phyloP scores from a whole-genome alignment of 2,113 vertebrate species.

The Oncorhynchus clarkii region DNA sequence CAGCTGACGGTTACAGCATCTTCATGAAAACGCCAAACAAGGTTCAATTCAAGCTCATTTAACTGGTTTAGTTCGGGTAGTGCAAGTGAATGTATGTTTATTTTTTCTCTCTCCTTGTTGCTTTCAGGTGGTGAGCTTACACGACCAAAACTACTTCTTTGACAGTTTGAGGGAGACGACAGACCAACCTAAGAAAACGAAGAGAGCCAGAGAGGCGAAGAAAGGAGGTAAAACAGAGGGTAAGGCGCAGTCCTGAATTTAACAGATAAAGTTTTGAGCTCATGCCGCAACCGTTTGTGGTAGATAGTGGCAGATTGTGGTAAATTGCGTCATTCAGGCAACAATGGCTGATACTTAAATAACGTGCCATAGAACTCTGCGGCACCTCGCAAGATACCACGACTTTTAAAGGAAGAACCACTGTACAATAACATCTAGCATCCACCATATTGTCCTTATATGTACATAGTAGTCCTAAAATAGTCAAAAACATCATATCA shows the following conservation, averaged over 20 bases:
- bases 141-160: slow-evolving; percentile 89
- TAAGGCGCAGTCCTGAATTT: background rate
- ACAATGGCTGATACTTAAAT: too few relatives aligned
- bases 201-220: slow-evolving; percentile 81
- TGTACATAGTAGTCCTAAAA: too few relatives aligned
- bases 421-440: too few relatives aligned
- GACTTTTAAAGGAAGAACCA: too few relatives aligned
- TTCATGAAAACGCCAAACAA: slow-evolving; percentile 87
- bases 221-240: background rate
- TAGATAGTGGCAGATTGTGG: too few relatives aligned
- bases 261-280: too few relatives aligned
- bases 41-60: slow-evolving; percentile 62
- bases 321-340: too few relatives aligned
- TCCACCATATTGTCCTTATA: too few relatives aligned
- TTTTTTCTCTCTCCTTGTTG: background rate
- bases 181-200: slow-evolving; percentile 79
- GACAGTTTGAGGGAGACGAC: slow-evolving; percentile 84
- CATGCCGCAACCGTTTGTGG: too few relatives aligned
- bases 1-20: slow-evolving; percentile 86
- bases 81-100: background rate
- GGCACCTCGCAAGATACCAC: too few relatives aligned
- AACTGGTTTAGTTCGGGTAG: background rate
- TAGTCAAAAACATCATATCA: too few relatives aligned
- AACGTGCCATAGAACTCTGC: too few relatives aligned
- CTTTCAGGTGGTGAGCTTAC: slow-evolving; percentile 80